These are phyloP conservation scores for Lonchura striata DNA, from an alignment of 2,113 vertebrate species.

Conservation along the genomic window DNA sequence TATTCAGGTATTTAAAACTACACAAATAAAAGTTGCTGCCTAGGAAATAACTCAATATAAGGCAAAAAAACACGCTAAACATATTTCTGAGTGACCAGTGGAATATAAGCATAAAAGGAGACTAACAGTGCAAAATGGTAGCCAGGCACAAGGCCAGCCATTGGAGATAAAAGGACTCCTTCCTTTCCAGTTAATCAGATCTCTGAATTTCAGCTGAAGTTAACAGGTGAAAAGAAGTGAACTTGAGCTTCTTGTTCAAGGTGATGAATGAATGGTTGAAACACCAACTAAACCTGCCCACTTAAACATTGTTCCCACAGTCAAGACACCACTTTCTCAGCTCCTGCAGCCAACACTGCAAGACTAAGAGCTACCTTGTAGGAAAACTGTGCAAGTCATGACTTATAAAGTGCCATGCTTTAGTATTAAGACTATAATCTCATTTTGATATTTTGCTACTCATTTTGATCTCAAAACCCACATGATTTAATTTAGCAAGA, in stretches of 20 bases:
- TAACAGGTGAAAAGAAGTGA: not conserved
- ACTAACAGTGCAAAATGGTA: not conserved
- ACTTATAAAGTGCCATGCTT: not conserved
- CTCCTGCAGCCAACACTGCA: not conserved
- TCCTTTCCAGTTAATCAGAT: not conserved
- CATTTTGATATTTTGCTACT: not conserved
- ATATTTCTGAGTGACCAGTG: not conserved
- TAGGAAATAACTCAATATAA: not conserved
- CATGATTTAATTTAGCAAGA: not conserved
- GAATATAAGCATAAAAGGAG: not conserved
- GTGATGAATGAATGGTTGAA: not conserved
- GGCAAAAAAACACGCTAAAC: not conserved
- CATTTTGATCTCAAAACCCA: not conserved
- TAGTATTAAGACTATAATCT: not conserved
- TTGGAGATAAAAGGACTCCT: not conserved
- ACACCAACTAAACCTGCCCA: not conserved
- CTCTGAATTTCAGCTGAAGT: not conserved
- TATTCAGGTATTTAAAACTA: not conserved
- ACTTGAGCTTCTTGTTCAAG: not conserved
- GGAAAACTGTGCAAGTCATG: not conserved
- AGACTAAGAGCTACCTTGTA: not conserved
- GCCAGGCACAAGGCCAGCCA: not conserved
- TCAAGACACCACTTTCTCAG: not conserved
- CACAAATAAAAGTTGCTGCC: constrained; percentile 21
- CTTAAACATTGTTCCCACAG: not conserved